Base-by-base conservation (phyloP, 2,888 invertebrate species). In the Orthosia cruda region DNA sequence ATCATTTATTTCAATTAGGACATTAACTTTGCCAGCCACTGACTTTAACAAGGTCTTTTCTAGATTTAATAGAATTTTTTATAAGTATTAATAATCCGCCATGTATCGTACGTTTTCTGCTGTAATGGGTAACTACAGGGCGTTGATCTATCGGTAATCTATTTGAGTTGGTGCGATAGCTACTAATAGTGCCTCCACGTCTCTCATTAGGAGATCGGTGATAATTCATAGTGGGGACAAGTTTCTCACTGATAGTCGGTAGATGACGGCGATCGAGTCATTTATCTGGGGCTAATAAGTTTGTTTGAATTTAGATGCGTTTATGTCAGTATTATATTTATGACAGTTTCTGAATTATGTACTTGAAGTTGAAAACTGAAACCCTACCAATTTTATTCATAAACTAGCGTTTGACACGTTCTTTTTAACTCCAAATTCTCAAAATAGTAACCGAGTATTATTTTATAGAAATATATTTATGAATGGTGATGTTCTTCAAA, bases 121-220 rank as follows among this genome's bases (percentile, higher is more conserved):
- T 32, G 32, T 32, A 32, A 32, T 32, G 40, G 40, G 9, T 40
- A 40, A 40, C 0, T 40, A 32, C 40, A 9, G 40, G 80, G 74
- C 84, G 63, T 87, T 80, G 86, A 86, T 87, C 86, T 79, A 89
- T 89, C 77, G 82, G 73, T 79, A 83, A 83, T 83, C 82, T 86
- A 82, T 88, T 84, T 78, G 67, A 80, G 65, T 79, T 77, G 77
- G 55, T 54, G 54, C 66, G 61, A 73, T 63, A 75, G 71, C 80
- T 74, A 80, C 80, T 82, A 77, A 77, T 87, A 65, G 83, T 72
- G 74, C 68, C 73, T 65, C 74, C 68, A 75, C 72, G 83, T 81
- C 71, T 80, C 79, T 84, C 86, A 87, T 88, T 88, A 90, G 82
- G 62, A 68, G 67, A 70, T 80, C 64, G 67, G 61, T 65, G 80